Base-by-base conservation (phyloP, 2,888 invertebrate genomes). In the Cactoblastis cactorum region DNA sequence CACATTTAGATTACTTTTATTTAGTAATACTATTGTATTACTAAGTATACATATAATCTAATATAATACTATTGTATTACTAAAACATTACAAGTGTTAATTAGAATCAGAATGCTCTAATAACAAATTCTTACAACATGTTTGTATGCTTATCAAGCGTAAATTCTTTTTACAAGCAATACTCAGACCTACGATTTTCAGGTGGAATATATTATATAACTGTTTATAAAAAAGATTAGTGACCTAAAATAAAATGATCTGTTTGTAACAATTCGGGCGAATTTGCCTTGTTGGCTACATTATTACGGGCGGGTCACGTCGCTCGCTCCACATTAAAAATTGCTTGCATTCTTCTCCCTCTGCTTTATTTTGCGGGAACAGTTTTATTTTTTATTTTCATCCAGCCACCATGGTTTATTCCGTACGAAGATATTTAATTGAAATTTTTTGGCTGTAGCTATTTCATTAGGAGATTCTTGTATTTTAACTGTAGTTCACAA, bases 281-380 rank as follows among this genome's bases (percentile, higher is more conserved):
- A 76, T 76, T 74, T 77, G 68, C 71, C 72, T 72, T 68, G 72
- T 71, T 69, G 63, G 73, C 71, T 77, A 77, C 74, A 77, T 77
- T 81, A 77, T 77, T 76, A 72, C 62, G 65, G 64, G 67, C 56
- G 68, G 69, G 70, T 68, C 72, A 69, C 69, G 72, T 71, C 70
- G 70, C 72, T 75, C 73, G 71, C 68, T 77, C 75, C 72, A 88
- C 83, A 86, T 88, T 85, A 87, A 87, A 88, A 86, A 88, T 88
- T 76, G 85, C 85, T 84, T 81, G 82, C 81, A 85, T 88, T 87
- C 84, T 78, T 85, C 74, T 74, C 74, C 69, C 73, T 69, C 69
- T 76, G 80, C 71, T 80, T 77, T 80, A 80, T 80, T 80, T 78
- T 80, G 77, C 62, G 72, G 69, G 66, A 56, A 64, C 62, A 65